Evolutionary conservation across 2,888 invertebrate genomes (phyloP).

Genomic region (Andrena chrysosceles): DNA sequence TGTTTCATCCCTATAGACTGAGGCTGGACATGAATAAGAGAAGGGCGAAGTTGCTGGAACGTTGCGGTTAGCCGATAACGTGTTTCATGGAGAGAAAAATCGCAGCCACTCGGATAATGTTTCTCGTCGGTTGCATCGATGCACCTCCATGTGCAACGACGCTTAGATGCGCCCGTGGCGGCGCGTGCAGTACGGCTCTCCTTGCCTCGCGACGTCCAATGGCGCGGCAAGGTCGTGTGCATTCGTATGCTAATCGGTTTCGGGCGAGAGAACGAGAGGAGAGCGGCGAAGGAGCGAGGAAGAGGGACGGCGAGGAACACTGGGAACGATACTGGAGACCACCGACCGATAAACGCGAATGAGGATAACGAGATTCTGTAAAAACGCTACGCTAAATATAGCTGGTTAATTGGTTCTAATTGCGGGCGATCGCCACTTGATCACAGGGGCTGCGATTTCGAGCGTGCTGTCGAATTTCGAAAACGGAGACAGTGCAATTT

Average conservation of each 20-base stretch:
- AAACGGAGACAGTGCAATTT: no score
- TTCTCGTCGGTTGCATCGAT: neutral
- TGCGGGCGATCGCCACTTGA: conserved; percentile 5
- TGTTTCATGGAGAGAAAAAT: no score
- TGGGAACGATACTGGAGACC: conserved; percentile 61
- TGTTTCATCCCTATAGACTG: no score
- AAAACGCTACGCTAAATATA: conserved; percentile 55
- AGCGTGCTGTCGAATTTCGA: conserved; percentile 14
- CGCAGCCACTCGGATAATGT: neutral
- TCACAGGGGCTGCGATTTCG: neutral
- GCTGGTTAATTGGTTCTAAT: conserved; percentile 44
- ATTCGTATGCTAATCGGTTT: conserved; percentile 78
- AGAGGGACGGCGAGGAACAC: conserved; percentile 56
- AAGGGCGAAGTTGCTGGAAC: no score
- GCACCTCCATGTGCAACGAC: conserved; percentile 32
- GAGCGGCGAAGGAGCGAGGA: conserved; percentile 21
- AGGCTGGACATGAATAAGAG: no score
- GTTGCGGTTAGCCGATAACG: no score
- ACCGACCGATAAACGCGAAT: conserved; percentile 74
- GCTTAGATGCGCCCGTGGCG: conserved; percentile 28
- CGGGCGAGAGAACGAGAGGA: conserved; percentile 51
- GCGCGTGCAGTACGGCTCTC: conserved; percentile 51
- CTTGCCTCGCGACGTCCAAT: conserved; percentile 54
- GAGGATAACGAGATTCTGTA: conserved; percentile 60
- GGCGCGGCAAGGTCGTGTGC: conserved; percentile 76